Evolutionary conservation across 2,113 vertebrate genomes (phyloP), one percentile per base, ranked within the genome.

Genomic region (Pluvialis apricaria): DNA sequence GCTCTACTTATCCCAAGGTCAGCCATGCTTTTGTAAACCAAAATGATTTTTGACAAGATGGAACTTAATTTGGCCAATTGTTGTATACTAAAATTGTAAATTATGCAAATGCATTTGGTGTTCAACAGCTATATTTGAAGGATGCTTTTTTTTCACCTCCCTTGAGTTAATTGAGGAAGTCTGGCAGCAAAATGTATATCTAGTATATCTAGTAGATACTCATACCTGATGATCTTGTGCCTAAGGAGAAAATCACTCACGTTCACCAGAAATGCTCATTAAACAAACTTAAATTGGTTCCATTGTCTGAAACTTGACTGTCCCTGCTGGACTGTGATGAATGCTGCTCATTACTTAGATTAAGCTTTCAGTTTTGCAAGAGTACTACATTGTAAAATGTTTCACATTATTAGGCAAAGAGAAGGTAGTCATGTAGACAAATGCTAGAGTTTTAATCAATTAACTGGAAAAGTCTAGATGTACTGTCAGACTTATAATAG

Each of bases 291-390:
- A 57, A 91, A 86, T 95, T 80, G 83, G 36, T 78, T 69, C 52
- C 57, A 47, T 88, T 95, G 64, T 93, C 89, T 97, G 90, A 73
- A 96, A 79, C 36, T 87, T 95, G 70, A 94, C 69, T 81, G 51
- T 87, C 55, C 34, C 47, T 6, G 22, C 44, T 88, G 64, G 83
- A 92, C 93, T 83, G 78, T 96, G 95, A 97, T 97, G 69, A 96
- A 97, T 96, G 73, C 31, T 83, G 38, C 70, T 95, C 89, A 90
- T 96, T 97, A 97, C 60, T 88, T 61, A 88, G 75, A 95, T 96
- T 84, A 96, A 97, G 82, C 62, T 82, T 94, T 90, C 68, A 92
- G 79, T 82, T 96, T 94, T 91, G 75, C 62, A 95, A 88, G 87
- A 86, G 42, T 28, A 91, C 57, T 86, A 58, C n/a, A 45, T 77